Evolutionary conservation across 2,888 invertebrate species (phyloP).

Genomic region (Eudemis profundana): DNA sequence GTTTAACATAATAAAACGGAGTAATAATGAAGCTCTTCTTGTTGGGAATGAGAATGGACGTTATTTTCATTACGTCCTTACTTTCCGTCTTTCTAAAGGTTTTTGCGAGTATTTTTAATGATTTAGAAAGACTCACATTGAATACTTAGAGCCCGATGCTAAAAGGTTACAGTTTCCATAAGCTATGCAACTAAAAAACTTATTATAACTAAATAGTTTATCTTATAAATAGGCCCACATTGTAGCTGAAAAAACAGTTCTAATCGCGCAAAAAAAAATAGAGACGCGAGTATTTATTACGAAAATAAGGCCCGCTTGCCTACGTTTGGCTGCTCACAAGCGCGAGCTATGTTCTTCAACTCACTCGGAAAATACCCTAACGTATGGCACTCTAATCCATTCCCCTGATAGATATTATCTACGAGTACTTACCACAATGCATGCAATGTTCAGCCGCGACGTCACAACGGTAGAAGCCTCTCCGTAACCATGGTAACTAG

Average conservation of each 20-base stretch:
- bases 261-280: neutral
- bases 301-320: neutral
- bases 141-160: neutral
- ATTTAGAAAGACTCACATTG: neutral
- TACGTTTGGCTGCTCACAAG: conserved; percentile 1
- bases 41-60: conserved; percentile 29
- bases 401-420: conserved; percentile 57
- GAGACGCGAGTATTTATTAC: neutral
- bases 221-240: neutral
- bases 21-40: conserved; percentile 12
- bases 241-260: neutral
- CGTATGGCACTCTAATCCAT: conserved; percentile 51
- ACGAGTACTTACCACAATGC: conserved; percentile 62
- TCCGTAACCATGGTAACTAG: conserved; percentile 74
- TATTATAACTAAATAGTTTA: neutral
- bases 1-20: conserved; percentile 16
- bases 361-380: conserved; percentile 29
- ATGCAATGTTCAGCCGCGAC: conserved; percentile 61
- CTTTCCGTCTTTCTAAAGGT: conserved; percentile 30
- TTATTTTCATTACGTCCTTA: conserved; percentile 25
- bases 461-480: conserved; percentile 60
- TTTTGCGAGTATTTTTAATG: conserved; percentile 8
- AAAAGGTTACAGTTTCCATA: neutral
- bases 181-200: neutral
- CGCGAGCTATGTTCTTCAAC: conserved; percentile 17